Conservation (phyloP, 2,113 vertebrate species). For the Rostratula benghalensis region DNA sequence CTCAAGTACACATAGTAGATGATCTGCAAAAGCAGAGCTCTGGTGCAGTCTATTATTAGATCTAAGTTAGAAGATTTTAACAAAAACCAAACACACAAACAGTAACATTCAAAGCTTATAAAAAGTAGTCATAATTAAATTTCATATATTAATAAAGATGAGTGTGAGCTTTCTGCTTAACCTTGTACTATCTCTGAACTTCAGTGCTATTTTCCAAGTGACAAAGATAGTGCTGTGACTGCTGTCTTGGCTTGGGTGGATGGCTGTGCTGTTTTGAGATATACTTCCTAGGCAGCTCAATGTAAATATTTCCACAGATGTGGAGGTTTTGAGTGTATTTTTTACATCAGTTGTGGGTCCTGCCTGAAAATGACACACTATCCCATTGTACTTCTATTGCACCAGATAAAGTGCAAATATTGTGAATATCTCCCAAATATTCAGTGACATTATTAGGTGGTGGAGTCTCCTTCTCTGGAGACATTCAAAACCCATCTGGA, state of each 20-base stretch:
- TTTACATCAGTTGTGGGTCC: background rate
- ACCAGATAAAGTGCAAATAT: background rate
- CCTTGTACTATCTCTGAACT: background rate
- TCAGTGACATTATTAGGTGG: background rate
- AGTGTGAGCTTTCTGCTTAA: background rate
- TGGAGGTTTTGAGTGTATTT: background rate
- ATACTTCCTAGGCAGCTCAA: background rate
- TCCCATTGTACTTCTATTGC: background rate
- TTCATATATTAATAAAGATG: background rate
- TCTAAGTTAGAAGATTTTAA: background rate
- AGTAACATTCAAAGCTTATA: background rate
- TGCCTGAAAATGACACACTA: background rate
- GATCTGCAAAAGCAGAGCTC: background rate
- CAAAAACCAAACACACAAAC: background rate
- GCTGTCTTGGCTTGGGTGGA: background rate
- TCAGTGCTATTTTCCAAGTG: background rate
- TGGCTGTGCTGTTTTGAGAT: background rate
- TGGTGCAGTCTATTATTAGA: background rate
- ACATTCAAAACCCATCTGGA: too few species aligned
- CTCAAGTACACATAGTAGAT: background rate
- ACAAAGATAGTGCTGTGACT: background rate
- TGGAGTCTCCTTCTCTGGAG: too few species aligned
- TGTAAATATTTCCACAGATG: background rate
- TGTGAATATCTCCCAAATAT: background rate
- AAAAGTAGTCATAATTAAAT: background rate